Conservation (phyloP, 2,113 vertebrate genomes). For the Columba janthina region DNA sequence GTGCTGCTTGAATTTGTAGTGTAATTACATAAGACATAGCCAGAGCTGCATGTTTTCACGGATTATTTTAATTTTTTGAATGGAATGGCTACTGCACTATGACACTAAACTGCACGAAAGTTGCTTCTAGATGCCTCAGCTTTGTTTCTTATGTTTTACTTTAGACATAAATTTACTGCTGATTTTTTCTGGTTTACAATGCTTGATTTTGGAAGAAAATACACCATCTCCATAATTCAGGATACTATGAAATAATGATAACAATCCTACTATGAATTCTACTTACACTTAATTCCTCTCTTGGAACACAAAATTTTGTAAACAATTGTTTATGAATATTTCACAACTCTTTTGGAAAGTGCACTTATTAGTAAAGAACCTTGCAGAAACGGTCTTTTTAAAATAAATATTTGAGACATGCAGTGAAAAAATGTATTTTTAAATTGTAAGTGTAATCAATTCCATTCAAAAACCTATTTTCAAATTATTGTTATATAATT, state of each 20-base stretch:
- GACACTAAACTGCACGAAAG: not conserved
- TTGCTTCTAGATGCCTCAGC: not conserved
- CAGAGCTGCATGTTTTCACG: not conserved
- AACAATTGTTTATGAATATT: not conserved
- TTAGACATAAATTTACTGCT: not conserved
- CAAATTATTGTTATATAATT: not conserved
- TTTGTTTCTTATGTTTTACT: not conserved
- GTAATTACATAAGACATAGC: not conserved
- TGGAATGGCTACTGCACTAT: not conserved
- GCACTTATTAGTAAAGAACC: not conserved
- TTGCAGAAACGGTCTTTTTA: not conserved
- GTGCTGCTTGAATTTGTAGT: not conserved
- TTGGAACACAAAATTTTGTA: not conserved
- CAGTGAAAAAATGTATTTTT: not conserved
- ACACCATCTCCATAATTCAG: not conserved
- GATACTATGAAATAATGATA: not conserved
- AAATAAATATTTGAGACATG: not conserved
- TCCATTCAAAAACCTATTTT: not conserved
- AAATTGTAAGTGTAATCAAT: not conserved
- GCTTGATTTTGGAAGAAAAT: not conserved
- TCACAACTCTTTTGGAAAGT: not conserved
- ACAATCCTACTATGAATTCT: not conserved
- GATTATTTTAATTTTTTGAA: not conserved
- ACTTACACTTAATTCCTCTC: not conserved
- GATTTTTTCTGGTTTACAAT: not conserved